Conservation (phyloP, 2,113 vertebrate species). For the Dipodomys ordii region DNA sequence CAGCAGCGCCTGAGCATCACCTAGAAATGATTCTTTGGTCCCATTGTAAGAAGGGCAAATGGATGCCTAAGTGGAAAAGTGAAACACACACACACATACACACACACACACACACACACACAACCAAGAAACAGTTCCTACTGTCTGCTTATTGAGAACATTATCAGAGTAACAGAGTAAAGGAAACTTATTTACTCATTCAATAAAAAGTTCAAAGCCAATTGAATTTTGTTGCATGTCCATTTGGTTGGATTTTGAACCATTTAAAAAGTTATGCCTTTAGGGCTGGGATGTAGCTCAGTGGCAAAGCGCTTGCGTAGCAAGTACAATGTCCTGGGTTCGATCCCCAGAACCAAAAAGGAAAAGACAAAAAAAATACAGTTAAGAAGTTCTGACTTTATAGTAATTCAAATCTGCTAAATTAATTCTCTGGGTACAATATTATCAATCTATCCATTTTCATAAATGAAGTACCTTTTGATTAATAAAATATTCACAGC, state of each 20-base stretch:
- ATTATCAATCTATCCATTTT: neutral
- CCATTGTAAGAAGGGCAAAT: neutral
- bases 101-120: too few species aligned
- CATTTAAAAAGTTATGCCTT: constrained; percentile 14
- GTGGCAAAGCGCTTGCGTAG: too few species aligned
- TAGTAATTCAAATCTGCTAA: neutral
- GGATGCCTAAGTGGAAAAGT: neutral
- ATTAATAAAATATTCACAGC: constrained; percentile 40
- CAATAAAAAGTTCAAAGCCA: neutral
- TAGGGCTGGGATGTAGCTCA: too few species aligned
- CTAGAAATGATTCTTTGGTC: neutral
- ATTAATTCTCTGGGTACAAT: constrained; percentile 49
- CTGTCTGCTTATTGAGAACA: neutral
- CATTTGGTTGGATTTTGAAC: constrained; percentile 24
- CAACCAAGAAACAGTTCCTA: neutral
- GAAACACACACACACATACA: neutral
- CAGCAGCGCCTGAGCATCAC: neutral
- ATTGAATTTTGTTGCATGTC: neutral
- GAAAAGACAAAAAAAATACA: too few species aligned
- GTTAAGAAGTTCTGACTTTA: neutral
- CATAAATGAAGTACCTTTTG: neutral
- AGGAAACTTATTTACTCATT: neutral
- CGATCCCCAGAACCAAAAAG: too few species aligned
- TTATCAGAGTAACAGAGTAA: neutral
- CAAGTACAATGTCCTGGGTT: too few species aligned